These are phyloP conservation scores for Motacilla tschutschensis DNA, from an alignment of 2,113 vertebrate genomes.

Conservation along the genomic window DNA sequence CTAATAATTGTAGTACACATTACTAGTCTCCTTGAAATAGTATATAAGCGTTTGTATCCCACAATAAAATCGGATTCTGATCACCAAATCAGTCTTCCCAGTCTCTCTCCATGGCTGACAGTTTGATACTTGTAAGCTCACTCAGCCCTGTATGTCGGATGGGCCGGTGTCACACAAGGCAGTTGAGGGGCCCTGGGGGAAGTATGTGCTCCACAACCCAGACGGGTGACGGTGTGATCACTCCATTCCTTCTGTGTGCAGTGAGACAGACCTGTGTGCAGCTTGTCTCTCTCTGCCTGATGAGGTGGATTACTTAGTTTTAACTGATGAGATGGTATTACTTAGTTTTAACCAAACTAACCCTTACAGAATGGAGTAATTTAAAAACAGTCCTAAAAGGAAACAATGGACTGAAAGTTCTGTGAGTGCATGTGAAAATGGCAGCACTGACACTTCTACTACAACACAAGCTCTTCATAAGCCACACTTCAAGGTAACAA, in stretches of 20 bases:
- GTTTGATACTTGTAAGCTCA: neutral
- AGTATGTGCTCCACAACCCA: accelerated
- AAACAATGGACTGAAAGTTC: neutral
- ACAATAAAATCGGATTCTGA: no score
- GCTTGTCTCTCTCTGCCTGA: neutral
- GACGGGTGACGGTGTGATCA: accelerated
- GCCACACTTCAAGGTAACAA: neutral
- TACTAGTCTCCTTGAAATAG: no score
- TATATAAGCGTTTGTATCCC: no score
- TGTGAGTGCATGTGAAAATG: accelerated
- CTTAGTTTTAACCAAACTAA: neutral
- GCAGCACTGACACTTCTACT: neutral
- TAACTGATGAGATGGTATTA: no score
- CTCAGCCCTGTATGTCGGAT: neutral
- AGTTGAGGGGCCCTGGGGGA: neutral
- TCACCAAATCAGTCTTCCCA: no score
- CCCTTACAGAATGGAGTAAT: neutral
- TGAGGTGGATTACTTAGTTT: neutral
- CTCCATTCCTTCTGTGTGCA: neutral
- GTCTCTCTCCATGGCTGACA: no score
- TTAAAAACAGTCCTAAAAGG: neutral
- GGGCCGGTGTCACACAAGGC: neutral
- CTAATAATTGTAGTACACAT: no score
- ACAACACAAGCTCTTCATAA: neutral
- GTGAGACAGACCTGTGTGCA: neutral